Percentiles rank a stretch among this genome's conserved stretches.
Conservation (phyloP, 2,888 invertebrate genomes). For the Noctua fimbriata region DNA sequence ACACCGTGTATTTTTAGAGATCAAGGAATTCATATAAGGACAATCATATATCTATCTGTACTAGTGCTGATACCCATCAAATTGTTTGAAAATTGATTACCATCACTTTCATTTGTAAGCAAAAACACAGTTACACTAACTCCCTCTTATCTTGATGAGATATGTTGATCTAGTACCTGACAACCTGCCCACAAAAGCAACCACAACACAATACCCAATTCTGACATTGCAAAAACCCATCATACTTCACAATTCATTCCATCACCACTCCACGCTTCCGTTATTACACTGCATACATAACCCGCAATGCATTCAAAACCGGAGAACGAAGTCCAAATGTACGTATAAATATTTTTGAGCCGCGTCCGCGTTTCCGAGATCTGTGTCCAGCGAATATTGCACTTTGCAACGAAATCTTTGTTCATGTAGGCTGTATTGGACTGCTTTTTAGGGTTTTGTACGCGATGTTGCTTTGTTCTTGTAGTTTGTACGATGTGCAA, state of each 20-base stretch:
- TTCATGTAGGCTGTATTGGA: slow-evolving; percentile 69
- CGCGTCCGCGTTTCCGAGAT: slow-evolving; percentile 63
- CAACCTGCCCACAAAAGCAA: neutral
- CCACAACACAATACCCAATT: neutral
- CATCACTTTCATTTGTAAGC: neutral
- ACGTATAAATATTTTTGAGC: slow-evolving; percentile 52
- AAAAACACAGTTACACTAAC: neutral
- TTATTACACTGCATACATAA: slow-evolving; percentile 31
- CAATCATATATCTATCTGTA: neutral
- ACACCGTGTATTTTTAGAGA: neutral
- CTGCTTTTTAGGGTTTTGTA: slow-evolving; percentile 58
- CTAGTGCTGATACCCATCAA: neutral
- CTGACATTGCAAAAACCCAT: neutral
- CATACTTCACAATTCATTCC: slow-evolving; percentile 41
- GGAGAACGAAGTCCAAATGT: slow-evolving; percentile 28
- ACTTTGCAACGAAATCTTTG: slow-evolving; percentile 74
- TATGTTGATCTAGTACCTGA: neutral
- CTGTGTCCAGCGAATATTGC: slow-evolving; percentile 72
- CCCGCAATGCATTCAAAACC: slow-evolving; percentile 42
- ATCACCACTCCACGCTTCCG: slow-evolving; percentile 10
- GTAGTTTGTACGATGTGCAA: slow-evolving; percentile 39
- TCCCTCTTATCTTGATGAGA: no score
- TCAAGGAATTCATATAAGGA: no score
- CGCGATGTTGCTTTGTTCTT: slow-evolving; percentile 53
- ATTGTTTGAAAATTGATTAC: neutral